A percentile compares a stretch with the other conserved stretches of the same genome.
phyloP scores from a whole-genome alignment of 2,888 invertebrate genomes.

The Aplocera efformata region DNA sequence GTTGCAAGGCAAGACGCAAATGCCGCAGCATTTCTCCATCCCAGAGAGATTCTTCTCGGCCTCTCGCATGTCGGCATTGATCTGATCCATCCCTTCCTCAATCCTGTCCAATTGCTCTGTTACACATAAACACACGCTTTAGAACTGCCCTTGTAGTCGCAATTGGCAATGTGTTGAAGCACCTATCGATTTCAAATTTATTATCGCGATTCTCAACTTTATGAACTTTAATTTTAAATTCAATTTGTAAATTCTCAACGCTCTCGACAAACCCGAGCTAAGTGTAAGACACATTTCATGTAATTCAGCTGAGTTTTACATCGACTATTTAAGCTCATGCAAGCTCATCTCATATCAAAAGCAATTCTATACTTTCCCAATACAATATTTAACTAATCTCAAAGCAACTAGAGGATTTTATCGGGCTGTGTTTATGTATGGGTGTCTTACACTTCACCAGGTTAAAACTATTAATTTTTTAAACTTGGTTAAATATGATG shows the following conservation, averaged over 20 bases:
- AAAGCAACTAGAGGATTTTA: constrained; percentile 51
- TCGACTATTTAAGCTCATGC: constrained; percentile 58
- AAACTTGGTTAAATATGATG: constrained; percentile 69
- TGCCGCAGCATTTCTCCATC: constrained; percentile 99
- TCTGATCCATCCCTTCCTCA: constrained; percentile 99
- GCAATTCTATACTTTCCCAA: constrained; percentile 47
- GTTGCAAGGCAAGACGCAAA: constrained; percentile 99
- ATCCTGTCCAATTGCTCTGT: constrained; percentile 99
- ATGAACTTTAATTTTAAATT: constrained; percentile 31
- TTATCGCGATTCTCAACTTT: constrained; percentile 34
- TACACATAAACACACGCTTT: constrained; percentile 64
- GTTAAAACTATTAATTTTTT: constrained; percentile 55
- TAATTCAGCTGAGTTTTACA: constrained; percentile 40
- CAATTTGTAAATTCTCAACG: constrained; percentile 77
- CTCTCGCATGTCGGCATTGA: constrained; percentile 99
- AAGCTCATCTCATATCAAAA: constrained; percentile 43
- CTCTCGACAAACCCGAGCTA: constrained; percentile 75
- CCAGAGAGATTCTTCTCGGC: constrained; percentile 99
- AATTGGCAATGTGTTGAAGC: constrained; percentile 54
- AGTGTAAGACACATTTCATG: constrained; percentile 66
- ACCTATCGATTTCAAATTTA: constrained; percentile 46
- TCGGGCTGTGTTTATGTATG: constrained; percentile 35
- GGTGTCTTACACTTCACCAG: constrained; percentile 73
- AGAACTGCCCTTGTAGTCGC: constrained; percentile 46
- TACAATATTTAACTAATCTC: constrained; percentile 30